Percentiles rank a stretch among this genome's conserved stretches.
Conservation (phyloP, 2,113 vertebrate genomes). For the Chloropsis cyanopogon region DNA sequence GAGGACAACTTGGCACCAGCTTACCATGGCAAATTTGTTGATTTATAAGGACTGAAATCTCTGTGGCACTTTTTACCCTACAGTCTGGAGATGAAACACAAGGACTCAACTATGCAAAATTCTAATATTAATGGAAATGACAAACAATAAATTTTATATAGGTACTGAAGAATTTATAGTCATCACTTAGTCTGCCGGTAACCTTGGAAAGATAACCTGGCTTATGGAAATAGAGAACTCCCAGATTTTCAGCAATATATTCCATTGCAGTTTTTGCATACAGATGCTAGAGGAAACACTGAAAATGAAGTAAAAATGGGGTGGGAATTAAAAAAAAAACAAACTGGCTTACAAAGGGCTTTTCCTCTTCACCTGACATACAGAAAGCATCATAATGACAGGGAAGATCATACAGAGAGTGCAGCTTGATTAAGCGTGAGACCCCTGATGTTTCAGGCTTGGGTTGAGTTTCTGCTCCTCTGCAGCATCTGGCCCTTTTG, state of each 20-base stretch:
- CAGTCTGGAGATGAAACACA: not conserved
- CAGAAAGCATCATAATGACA: not conserved
- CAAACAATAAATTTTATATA: conserved; percentile 36
- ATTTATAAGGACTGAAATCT: conserved; percentile 36
- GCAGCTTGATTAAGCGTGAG: not conserved
- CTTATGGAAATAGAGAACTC: not conserved
- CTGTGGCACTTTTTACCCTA: not conserved
- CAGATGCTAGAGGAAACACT: not conserved
- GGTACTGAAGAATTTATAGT: not conserved
- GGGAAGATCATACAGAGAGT: not conserved
- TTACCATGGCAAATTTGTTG: not conserved
- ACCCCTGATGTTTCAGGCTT: not conserved
- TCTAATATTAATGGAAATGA: not conserved
- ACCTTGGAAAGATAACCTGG: not conserved
- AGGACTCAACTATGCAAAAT: not conserved
- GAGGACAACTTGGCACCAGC: not conserved
- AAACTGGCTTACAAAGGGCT: not conserved
- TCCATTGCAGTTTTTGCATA: not conserved
- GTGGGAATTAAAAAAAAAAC: not conserved
- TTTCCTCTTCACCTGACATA: not conserved
- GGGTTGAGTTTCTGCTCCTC: not conserved
- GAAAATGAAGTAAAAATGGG: not conserved
- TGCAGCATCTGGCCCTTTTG: not conserved
- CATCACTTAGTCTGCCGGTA: not conserved
- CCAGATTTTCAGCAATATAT: not conserved